Base-by-base conservation (phyloP, 1,140 invertebrate species). In the Andricus grossulariae region DNA sequence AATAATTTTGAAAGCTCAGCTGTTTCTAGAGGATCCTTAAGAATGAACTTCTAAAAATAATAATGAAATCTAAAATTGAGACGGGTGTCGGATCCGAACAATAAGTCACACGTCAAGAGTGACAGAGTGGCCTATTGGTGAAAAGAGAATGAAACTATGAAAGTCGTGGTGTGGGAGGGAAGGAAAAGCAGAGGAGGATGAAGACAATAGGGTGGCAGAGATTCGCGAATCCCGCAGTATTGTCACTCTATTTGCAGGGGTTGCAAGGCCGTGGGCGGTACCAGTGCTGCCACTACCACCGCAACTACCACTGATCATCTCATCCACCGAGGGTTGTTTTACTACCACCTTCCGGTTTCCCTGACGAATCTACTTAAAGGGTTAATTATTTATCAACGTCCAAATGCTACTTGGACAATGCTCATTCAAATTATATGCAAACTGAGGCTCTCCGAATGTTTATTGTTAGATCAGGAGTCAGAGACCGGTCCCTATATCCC, bases 291-390 rank as follows among this genome's bases (percentile, higher is more conserved):
- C 79, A 81, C 79, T 76, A 75, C 79, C 76, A 81, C 55, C 75
- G 74, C 70, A 71, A 73, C 50, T 50, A 72, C 76, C 73, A 81
- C 76, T 73, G 71, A 57, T 76, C 82, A 82, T 78, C 82, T 83
- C 75, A 79, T 77, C 74, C 74, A 70, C 66, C 75, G 80, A 83
- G 83, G 80, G 85, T 84, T 86, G 85, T 87, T 87, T 86, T 85
- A 87, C 81, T 85, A 75, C 81, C 83, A 78, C 84, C 85, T 87
- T 87, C 86, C 86, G 86, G 85, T 84, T 85, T 82, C 76, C 80
- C 82, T 78, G 81, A 77, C 81, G 78, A 86, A 87, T 86, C 80
- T 75, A 81, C 80, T 80, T 76, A 80, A 79, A 73, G 77, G 66
- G 84, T 86, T 85, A 86, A 84, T 84, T 84, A 82, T 81, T 80